Conservation (phyloP, 1,140 invertebrate species). For the Euglossa dilemma region DNA sequence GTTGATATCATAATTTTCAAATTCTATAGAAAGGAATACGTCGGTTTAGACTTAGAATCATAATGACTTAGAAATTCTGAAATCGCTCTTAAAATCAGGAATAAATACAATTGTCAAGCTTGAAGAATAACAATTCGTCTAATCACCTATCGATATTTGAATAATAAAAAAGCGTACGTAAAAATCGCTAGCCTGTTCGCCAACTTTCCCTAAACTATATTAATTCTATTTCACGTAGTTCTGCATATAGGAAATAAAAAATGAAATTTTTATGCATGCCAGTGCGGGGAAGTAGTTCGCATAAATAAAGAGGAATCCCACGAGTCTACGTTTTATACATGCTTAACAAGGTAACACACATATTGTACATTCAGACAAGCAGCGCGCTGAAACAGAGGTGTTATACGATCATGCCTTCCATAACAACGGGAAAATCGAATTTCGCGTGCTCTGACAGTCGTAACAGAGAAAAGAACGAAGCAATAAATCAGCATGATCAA, state of each 20-base stretch:
- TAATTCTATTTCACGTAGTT: not conserved
- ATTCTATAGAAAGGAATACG: too few relatives aligned
- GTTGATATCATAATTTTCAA: too few relatives aligned
- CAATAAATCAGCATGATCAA: not conserved
- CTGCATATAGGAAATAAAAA: not conserved
- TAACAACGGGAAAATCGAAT: conserved; percentile 1
- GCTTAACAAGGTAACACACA: not conserved
- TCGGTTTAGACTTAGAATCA: too few relatives aligned
- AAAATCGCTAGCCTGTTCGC: not conserved
- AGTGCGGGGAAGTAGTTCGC: not conserved
- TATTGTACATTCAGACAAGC: not conserved
- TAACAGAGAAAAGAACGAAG: not conserved
- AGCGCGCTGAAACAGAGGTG: not conserved
- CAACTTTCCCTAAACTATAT: not conserved
- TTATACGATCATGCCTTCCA: not conserved
- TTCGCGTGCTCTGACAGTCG: not conserved
- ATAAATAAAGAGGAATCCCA: not conserved
- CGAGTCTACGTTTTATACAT: not conserved
- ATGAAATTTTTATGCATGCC: not conserved
- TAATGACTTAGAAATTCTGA: not conserved
- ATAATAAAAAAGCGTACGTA: not conserved
- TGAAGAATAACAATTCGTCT: not conserved
- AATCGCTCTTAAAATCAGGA: too few relatives aligned
- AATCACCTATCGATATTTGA: not conserved
- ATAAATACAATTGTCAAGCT: not conserved